phyloP scores from a whole-genome alignment of 2,888 invertebrate species.

The Ennomos fuscantarius region DNA sequence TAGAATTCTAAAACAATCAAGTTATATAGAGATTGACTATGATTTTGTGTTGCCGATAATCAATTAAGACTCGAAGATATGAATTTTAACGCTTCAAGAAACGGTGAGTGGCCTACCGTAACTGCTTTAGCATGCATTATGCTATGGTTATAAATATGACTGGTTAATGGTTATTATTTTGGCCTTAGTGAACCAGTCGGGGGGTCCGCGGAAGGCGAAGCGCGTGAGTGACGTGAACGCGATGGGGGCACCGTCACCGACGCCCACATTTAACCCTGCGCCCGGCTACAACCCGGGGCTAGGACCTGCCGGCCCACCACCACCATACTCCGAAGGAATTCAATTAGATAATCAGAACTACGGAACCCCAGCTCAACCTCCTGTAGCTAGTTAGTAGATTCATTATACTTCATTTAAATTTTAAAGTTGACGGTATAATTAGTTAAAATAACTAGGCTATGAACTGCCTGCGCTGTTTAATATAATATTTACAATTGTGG shows the following conservation, averaged over 20 bases:
- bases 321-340: constrained; percentile 73
- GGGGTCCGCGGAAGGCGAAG: constrained; percentile 85
- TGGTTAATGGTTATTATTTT: constrained; percentile 14
- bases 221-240: constrained; percentile 89
- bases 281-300: constrained; percentile 60
- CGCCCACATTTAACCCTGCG: constrained; percentile 63
- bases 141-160: constrained; percentile 13
- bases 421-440: too few relatives aligned
- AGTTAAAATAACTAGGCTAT: too few relatives aligned
- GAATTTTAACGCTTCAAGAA: constrained; percentile 82
- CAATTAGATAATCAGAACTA: constrained; percentile 70
- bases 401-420: too few relatives aligned
- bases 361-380: constrained; percentile 43
- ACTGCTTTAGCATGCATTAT: background rate
- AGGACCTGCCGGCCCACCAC: constrained; percentile 60
- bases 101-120: constrained; percentile 58
- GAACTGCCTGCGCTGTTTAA: too few relatives aligned
- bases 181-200: constrained; percentile 64
- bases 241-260: constrained; percentile 85
- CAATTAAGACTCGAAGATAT: constrained; percentile 50
- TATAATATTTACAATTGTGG: too few relatives aligned
- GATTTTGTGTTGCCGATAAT: constrained; percentile 51
- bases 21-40: constrained; percentile 59
- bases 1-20: constrained; percentile 53
- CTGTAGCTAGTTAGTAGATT: constrained; percentile 55